These are phyloP conservation scores for Pantala flavescens DNA, from an alignment of 1,140 invertebrate species.

Conservation along the genomic window DNA sequence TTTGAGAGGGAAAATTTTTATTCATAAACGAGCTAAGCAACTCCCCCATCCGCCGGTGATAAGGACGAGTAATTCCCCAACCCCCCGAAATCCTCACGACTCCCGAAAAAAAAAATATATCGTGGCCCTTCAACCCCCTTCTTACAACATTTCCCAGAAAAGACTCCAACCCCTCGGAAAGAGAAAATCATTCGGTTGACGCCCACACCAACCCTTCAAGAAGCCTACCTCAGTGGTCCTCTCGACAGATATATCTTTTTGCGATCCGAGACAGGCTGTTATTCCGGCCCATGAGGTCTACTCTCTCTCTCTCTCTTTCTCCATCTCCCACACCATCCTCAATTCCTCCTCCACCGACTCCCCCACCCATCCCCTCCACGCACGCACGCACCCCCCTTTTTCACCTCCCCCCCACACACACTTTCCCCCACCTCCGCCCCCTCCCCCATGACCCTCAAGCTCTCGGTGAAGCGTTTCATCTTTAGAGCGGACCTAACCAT, in stretches of 20 bases:
- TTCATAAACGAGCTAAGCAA: background rate
- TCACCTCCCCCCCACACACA: background rate
- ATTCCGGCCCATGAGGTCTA: background rate
- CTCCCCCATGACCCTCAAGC: background rate
- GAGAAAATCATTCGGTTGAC: background rate
- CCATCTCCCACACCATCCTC: background rate
- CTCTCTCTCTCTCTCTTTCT: background rate
- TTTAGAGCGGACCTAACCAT: background rate
- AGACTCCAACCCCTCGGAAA: background rate
- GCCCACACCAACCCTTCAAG: slow-evolving; percentile 1
- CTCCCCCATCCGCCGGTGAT: background rate
- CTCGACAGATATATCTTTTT: slow-evolving; percentile 3
- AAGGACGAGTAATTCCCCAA: background rate
- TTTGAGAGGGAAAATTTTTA: no score
- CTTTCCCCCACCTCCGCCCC: background rate
- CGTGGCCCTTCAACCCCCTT: background rate
- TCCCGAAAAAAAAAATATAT: background rate
- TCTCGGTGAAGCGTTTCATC: background rate
- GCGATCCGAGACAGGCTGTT: slow-evolving; percentile 6
- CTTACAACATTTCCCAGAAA: background rate
- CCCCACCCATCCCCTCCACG: background rate
- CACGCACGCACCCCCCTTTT: background rate
- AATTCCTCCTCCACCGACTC: background rate
- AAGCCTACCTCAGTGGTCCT: background rate
- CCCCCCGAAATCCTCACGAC: background rate